Evolutionary conservation across 2,797 vertebrate genomes (phyloP).

Genomic region (Coregonus sp.): DNA sequence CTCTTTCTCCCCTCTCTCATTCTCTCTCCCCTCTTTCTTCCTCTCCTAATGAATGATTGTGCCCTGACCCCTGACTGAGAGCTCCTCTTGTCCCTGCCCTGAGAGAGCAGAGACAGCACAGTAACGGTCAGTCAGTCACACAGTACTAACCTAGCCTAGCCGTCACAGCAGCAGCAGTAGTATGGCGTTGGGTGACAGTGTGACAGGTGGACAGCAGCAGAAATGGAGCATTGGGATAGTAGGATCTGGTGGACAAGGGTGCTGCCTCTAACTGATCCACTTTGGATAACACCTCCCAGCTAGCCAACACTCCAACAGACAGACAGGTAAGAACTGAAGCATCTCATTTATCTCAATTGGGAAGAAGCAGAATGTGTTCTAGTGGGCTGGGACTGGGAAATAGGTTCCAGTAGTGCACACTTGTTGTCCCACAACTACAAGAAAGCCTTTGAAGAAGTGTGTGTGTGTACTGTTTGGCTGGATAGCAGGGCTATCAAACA

Average conservation of each 20-base stretch:
- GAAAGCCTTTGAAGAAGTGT: too few species aligned
- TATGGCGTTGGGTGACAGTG: not conserved
- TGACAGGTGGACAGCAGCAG: not conserved
- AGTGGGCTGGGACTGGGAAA: too few species aligned
- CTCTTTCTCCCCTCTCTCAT: conserved; percentile 17
- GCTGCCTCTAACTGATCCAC: not conserved
- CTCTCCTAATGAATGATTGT: conserved; percentile 53
- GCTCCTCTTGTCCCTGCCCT: conserved; percentile 57
- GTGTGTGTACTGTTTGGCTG: conserved; percentile 39
- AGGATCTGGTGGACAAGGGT: too few species aligned
- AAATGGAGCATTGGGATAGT: not conserved
- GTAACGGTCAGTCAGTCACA: conserved; percentile 21
- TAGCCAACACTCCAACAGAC: not conserved
- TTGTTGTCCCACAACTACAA: too few species aligned
- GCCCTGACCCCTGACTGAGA: conserved; percentile 53
- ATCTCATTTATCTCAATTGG: not conserved
- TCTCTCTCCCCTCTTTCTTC: conserved; percentile 28
- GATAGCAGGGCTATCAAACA: conserved; percentile 49
- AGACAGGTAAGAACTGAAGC: not conserved
- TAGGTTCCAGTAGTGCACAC: too few species aligned
- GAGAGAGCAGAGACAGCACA: conserved; percentile 38
- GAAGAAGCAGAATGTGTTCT: not conserved
- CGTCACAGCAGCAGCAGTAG: conserved; percentile 32
- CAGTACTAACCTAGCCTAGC: conserved; percentile 33
- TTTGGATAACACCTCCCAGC: not conserved